A percentile compares a stretch with the other conserved stretches of the same genome.
Evolutionary conservation across 2,888 invertebrate genomes (phyloP).

Genomic region (Theretra japonica): DNA sequence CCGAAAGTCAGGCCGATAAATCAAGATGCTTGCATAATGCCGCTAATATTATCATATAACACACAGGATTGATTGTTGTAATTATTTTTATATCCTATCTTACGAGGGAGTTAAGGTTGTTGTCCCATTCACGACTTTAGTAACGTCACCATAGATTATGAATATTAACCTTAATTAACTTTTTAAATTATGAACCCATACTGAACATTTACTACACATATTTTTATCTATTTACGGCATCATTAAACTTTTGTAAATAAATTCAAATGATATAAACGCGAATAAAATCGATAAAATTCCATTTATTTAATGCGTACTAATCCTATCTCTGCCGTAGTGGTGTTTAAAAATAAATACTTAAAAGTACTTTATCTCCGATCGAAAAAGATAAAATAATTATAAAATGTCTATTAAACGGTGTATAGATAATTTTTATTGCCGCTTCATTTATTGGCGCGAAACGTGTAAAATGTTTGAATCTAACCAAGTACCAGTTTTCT

Average conservation of each 20-base stretch:
- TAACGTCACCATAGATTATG: too few species aligned
- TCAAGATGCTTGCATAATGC: too few species aligned
- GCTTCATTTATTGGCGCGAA: conserved; percentile 2
- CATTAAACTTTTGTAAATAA: conserved; percentile 8
- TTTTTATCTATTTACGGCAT: conserved; percentile 1
- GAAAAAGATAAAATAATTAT: conserved; percentile 23
- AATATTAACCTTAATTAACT: too few species aligned
- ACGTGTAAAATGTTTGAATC: not conserved
- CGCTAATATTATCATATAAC: too few species aligned
- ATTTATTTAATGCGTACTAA: conserved; percentile 9
- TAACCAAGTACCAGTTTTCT: not conserved
- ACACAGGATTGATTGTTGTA: too few species aligned
- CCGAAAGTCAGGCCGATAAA: too few species aligned
- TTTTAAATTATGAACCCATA: too few species aligned
- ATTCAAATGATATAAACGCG: conserved; percentile 13
- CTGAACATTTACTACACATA: not conserved
- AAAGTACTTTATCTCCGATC: conserved; percentile 4
- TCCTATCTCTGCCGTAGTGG: not conserved
- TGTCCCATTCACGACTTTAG: too few species aligned
- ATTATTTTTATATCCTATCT: too few species aligned
- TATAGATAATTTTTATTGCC: conserved; percentile 16
- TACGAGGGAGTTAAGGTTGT: too few species aligned
- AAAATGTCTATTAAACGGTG: not conserved
- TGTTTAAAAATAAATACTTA: not conserved
- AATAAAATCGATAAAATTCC: conserved; percentile 3